A percentile compares a stretch with the other conserved stretches of the same genome.
phyloP scores from a whole-genome alignment of 2,888 invertebrate genomes.

The Mesorhabditis spiculigera region DNA sequence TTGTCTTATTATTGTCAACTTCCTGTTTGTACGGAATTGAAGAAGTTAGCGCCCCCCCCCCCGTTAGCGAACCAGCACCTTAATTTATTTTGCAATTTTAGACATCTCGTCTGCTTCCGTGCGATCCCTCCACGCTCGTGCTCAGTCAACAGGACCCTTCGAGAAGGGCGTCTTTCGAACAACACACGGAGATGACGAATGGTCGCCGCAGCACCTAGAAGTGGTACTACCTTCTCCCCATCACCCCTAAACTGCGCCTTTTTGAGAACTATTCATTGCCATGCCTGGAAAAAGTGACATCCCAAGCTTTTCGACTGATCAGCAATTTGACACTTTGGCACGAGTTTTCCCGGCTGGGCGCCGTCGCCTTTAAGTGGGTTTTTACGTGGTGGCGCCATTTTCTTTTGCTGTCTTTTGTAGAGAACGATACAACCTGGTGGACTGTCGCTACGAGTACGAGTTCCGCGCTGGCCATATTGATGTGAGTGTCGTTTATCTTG shows the following conservation, averaged over 20 bases:
- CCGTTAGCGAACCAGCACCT: too few species aligned
- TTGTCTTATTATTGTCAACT: too few species aligned
- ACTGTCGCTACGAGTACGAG: conserved; percentile 4
- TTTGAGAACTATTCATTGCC: too few species aligned
- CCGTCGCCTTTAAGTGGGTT: neutral
- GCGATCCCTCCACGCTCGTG: too few species aligned
- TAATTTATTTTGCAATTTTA: too few species aligned
- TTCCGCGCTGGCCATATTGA: neutral
- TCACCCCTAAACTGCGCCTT: too few species aligned
- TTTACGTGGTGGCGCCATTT: neutral
- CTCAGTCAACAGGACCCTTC: neutral
- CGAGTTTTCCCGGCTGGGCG: neutral
- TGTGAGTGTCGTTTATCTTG: neutral
- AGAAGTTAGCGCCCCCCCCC: too few species aligned
- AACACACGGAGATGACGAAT: too few species aligned
- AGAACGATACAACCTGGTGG: neutral
- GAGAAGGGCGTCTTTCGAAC: neutral
- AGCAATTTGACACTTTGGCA: neutral
- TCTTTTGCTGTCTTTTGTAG: neutral
- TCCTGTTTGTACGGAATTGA: too few species aligned
- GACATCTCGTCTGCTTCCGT: too few species aligned
- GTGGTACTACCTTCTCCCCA: too few species aligned
- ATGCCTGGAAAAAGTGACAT: neutral
- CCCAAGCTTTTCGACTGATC: conserved; percentile 1
- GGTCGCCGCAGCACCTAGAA: too few species aligned